Base-by-base conservation (phyloP, 2,888 invertebrate genomes). In the Biston betularia region DNA sequence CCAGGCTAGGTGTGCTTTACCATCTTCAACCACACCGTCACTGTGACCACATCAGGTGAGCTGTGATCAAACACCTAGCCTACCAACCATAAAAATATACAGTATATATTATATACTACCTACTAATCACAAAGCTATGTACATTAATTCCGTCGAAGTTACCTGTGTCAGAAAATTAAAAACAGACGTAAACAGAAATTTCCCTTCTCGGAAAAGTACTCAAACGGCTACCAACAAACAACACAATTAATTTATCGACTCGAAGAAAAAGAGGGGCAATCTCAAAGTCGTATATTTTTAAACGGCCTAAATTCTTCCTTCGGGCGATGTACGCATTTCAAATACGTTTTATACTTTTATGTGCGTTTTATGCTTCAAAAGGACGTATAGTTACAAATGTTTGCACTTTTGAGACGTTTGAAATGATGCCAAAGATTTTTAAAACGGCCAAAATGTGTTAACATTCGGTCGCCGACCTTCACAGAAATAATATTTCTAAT, bases 211-310 rank as follows among this genome's bases (percentile, higher is more conserved):
- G 56, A 45, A 46, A 56, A 44, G 45, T 45, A 56, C 44, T 33
- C 55, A 8, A 40, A 55, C 45, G 11, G 24, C 10, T 44, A 44
- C 44, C 38, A 6, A 56, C 56, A 57, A 57, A 48, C 57, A 46
- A 5, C 15, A 15, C 48, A 45, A 56, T 56, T 56, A 46, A 57
- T 58, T 49, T 14, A 49, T n/a, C 33, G 24, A 42, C 35, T n/a
- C 38, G 11, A 48, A 24, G 35, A 38, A 58, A 49, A 58, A 49
- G 40, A 40, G 49, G 42, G 15, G 3, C 46, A 14, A 58, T 58
- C 40, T 58, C 58, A 58, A 58, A 58, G 58, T 49, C 58, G 58
- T 49, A 48, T 58, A 58, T 58, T 58, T 58, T n/a, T 58, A 49
- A 58, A 40, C 58, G 58, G 49, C 48, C 58, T 49, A 58, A 58